These are phyloP conservation scores for Pectinophora gossypiella DNA, from an alignment of 1,140 invertebrate genomes.

Conservation along the genomic window DNA sequence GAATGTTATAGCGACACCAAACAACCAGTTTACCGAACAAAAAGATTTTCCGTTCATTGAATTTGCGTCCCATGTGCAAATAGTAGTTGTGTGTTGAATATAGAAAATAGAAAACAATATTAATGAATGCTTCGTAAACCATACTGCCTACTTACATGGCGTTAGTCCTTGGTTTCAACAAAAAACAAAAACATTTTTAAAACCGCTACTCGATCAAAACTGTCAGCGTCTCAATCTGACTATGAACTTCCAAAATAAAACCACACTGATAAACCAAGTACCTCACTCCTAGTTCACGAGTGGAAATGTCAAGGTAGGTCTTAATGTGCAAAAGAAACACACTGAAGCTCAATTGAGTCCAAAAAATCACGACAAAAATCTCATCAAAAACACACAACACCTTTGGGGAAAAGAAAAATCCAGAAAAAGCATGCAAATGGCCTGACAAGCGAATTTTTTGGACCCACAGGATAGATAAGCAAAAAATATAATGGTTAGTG, in stretches of 20 bases:
- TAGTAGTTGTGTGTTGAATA: neutral
- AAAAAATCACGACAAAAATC: constrained; percentile 53
- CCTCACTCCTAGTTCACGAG: constrained; percentile 53
- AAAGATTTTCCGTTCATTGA: constrained; percentile 9
- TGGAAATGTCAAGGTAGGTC: constrained; percentile 70
- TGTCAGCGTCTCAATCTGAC: constrained; percentile 35
- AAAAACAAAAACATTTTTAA: constrained; percentile 19
- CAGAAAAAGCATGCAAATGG: constrained; percentile 33
- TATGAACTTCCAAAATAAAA: constrained; percentile 15
- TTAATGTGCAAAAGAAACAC: constrained; percentile 57
- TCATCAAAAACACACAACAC: constrained; percentile 55
- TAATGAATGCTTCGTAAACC: neutral
- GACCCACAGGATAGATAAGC: constrained; percentile 52
- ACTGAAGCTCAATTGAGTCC: constrained; percentile 63
- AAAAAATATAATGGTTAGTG: constrained; percentile 45
- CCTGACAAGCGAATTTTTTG: constrained; percentile 56
- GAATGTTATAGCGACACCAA: constrained; percentile 32
- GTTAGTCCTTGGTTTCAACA: neutral
- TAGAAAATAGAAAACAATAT: neutral
- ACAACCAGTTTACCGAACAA: constrained; percentile 46
- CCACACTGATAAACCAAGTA: constrained; percentile 45
- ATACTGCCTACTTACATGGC: neutral
- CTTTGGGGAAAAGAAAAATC: constrained; percentile 52
- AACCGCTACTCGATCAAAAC: constrained; percentile 10
- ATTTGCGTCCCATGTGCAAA: constrained; percentile 30